Base-by-base conservation (phyloP, 2,797 vertebrate species). In the Vireo griseus region DNA sequence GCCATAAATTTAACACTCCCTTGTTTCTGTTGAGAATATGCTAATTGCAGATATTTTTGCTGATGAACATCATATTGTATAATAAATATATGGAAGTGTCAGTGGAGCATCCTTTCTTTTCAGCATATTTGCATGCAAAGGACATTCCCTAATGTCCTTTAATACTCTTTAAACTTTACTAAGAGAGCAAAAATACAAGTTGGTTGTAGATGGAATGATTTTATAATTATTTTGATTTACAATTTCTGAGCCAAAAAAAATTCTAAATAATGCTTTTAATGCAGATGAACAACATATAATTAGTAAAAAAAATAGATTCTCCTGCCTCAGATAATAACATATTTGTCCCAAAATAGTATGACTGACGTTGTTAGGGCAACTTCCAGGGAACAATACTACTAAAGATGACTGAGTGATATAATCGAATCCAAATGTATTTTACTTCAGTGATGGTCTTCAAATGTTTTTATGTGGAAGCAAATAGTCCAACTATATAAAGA, bases 1-100 rank as follows among this genome's bases (percentile, higher is more conserved):
- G 65, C 15, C 18, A 62, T 45, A 84, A 92, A 78, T 51, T 42
- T 67, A 92, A 3, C 8, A n/a, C 3, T 75, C 17, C 15, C 12
- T 40, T 50, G 4, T 61, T 84, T 86, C 76, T 62, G 12, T 31
- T 81, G 11, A 72, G 69, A 93, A 51, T 84, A 92, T 51, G 31
- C 4, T 86, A 81, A 93, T 11, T 81, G 18, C 13, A 66, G 31
- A 42, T 22, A 63, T 87, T 62, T 63, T 92, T 92, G 31, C 35
- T 55, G 37, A 83, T 74, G 19, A 80, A 3, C 26, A 74, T 39
- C 15, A 25, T 26, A 48, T 59, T 73, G 16, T 16, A 12, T 67
- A 80, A 77, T 26, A 74, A 94, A 66, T 72, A 86, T 7, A 6
- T 44, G 39, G 59, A 94, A 44, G 44, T 40, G 16, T 61, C 21